Percentiles rank a stretch among this genome's conserved stretches.
Evolutionary conservation across 37 sponge, comb jelly and placozoan species (phyloP).

Genomic region (Halichondria panicea): DNA sequence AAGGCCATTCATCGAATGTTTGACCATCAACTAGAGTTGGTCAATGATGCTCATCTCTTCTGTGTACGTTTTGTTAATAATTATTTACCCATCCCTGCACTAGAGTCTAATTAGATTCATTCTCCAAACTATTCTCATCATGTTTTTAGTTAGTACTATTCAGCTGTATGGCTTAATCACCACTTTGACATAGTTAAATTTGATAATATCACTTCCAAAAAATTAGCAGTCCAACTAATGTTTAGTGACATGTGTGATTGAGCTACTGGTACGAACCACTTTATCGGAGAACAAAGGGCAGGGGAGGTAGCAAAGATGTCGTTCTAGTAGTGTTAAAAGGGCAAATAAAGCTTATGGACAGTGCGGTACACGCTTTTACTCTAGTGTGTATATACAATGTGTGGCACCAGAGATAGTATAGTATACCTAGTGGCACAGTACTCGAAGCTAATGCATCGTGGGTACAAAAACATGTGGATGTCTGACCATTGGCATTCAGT

Average conservation of each 20-base stretch:
- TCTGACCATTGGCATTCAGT: no score
- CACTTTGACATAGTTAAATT: no score
- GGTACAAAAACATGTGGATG: no score
- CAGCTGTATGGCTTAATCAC: no score
- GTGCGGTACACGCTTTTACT: no score
- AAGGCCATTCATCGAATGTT: background rate
- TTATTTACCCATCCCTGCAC: background rate
- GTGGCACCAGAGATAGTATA: no score
- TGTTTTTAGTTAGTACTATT: no score
- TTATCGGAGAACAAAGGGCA: slow-evolving; percentile 65
- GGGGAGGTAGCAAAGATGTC: slow-evolving; percentile 63
- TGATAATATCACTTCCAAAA: background rate
- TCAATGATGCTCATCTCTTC: background rate
- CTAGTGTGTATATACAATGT: no score
- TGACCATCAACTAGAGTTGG: background rate
- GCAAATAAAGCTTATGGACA: no score
- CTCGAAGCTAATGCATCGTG: no score
- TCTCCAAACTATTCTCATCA: background rate
- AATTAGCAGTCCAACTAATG: background rate
- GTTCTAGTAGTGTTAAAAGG: slow-evolving; percentile 68
- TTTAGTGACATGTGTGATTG: slow-evolving; percentile 76
- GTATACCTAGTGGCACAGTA: no score
- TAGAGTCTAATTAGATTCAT: background rate
- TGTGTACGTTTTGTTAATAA: background rate
- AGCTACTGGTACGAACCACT: slow-evolving; percentile 80